Percentiles rank a stretch among this genome's conserved stretches.
Evolutionary conservation across 2,113 vertebrate genomes (phyloP).

Genomic region (Hiodon alosoides): DNA sequence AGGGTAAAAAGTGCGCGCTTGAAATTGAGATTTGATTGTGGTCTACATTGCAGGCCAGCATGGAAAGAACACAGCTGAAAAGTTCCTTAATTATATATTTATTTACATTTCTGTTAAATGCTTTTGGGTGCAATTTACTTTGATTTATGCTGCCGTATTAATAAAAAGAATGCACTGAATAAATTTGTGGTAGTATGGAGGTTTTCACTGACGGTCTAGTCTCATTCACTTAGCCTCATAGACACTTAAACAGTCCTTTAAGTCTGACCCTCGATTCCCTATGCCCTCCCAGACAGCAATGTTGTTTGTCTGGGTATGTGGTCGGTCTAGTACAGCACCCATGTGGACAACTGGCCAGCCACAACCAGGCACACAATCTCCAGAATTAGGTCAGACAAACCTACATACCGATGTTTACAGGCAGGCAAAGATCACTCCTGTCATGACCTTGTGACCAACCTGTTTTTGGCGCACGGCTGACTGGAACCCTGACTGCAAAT

Average conservation of each 20-base stretch:
- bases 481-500: too few relatives aligned
- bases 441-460: too few relatives aligned
- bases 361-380: neutral
- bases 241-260: neutral
- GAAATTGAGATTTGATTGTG: slow-evolving; percentile 26
- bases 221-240: neutral
- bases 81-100: slow-evolving; percentile 16
- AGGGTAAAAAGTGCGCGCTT: slow-evolving; percentile 19
- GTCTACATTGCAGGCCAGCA: neutral
- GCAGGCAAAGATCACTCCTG: too few relatives aligned
- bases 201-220: neutral
- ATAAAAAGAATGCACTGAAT: slow-evolving; percentile 11
- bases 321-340: neutral
- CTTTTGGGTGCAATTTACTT: slow-evolving; percentile 22
- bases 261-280: neutral
- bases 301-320: neutral
- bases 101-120: slow-evolving; percentile 18
- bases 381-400: neutral
- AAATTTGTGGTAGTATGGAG: neutral
- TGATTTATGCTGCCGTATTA: slow-evolving; percentile 21
- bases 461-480: too few relatives aligned
- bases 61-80: slow-evolving; percentile 9
- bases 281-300: neutral
- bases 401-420: neutral
- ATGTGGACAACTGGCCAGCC: neutral